Evolutionary conservation across 2,888 invertebrate species (phyloP).

Genomic region (Leucophora obtusa): DNA sequence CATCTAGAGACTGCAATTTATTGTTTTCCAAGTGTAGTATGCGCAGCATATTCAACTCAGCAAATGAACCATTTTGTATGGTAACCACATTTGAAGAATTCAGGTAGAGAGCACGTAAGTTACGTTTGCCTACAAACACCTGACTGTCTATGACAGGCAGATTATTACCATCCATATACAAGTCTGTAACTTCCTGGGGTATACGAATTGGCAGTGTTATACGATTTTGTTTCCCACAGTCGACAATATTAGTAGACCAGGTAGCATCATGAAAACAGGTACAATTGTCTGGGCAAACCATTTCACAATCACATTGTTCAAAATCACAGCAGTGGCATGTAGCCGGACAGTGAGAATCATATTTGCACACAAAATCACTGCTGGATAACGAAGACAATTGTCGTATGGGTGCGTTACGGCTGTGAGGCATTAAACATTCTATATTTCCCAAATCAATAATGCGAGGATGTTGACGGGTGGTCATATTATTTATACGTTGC

Average conservation of each 20-base stretch:
- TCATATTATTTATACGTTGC: conserved; percentile 92
- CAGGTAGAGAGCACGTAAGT: conserved; percentile 90
- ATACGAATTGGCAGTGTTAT: conserved; percentile 84
- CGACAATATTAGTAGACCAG: conserved; percentile 95
- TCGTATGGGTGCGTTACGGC: conserved; percentile 88
- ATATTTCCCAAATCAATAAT: conserved; percentile 94
- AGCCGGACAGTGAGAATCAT: conserved; percentile 95
- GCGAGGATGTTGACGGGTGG: conserved; percentile 89
- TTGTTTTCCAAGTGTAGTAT: conserved; percentile 92
- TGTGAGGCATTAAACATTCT: conserved; percentile 91
- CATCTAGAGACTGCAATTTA: conserved; percentile 87
- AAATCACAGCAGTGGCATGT: conserved; percentile 97
- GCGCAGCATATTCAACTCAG: conserved; percentile 88
- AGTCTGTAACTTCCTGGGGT: conserved; percentile 96
- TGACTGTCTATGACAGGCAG: conserved; percentile 90
- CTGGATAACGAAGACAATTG: conserved; percentile 87
- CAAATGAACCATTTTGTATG: conserved; percentile 88
- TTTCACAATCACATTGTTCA: conserved; percentile 97
- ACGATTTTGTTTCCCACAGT: conserved; percentile 85
- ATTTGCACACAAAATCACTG: conserved; percentile 93
- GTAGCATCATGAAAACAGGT: conserved; percentile 96
- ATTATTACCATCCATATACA: conserved; percentile 94
- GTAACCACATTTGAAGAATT: conserved; percentile 91
- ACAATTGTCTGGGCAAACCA: conserved; percentile 96
- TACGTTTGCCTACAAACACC: conserved; percentile 93